Base-by-base conservation (phyloP, 2,888 invertebrate genomes). In the Liodrosophila aerea region DNA sequence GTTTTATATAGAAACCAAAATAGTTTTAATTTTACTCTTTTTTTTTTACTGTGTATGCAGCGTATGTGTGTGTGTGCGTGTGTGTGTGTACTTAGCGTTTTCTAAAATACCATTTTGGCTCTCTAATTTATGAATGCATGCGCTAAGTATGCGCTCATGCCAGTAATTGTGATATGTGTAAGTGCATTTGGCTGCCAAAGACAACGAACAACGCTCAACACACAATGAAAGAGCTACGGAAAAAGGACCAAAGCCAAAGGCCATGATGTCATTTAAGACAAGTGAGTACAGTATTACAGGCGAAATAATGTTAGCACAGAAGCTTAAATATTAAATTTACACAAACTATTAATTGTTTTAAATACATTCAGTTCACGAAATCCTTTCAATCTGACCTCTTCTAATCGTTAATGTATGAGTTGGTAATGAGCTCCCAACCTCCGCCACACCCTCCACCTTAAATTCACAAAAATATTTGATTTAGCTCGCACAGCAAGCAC, bases 91-190 rank as follows among this genome's bases (percentile, higher is more conserved):
- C 77, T 82, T 78, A 82, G 72, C 83, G 69, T 69, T 78, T 72
- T 76, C 54, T 61, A 76, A 82, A 82, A 76, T 76, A 57, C 67
- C 73, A 75, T 73, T 80, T 75, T 52, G 40, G 37, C 61, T 62
- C 34, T 61, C 65, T 81, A 78, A 81, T 81, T 81, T 84, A 77
- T 81, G 84, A 84, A 68, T 77, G 76, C 57, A 41, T 40, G 74
- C 64, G 58, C 51, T 71, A 71, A 73, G 76, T 68, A 73, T 61
- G 72, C 61, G 39, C 67, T 64, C 67, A 60, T 67, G 78, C 73
- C 70, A 73, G 71, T 76, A 81, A 77, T 69, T 71, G 71, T 69
- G 71, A 82, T 67, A 53, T 76, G 82, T 72, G 74, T 65, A 62
- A 69, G 73, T 68, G 58, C 61, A 60, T 49, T 62, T 65, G n/a